Conservation (phyloP, 1,140 invertebrate genomes). For the Macrocentrus cingulum region DNA sequence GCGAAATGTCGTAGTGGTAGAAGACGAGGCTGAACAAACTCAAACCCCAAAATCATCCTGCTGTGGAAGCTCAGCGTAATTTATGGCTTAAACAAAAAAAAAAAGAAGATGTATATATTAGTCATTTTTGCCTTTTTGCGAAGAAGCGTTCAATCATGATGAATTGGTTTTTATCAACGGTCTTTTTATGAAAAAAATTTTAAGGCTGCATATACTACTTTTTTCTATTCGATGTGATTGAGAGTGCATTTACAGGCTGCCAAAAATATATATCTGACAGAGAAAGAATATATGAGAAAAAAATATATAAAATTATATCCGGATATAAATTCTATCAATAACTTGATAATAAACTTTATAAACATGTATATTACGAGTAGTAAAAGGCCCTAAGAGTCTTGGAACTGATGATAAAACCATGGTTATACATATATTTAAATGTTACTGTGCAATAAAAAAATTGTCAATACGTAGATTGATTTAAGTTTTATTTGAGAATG, state of each 20-base stretch:
- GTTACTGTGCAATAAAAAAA: slow-evolving; percentile 13
- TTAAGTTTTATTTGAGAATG: slow-evolving; percentile 23
- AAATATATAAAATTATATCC: neutral
- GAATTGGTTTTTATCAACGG: too few species aligned
- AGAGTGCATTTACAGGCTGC: too few species aligned
- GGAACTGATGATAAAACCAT: neutral
- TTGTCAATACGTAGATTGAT: slow-evolving; percentile 8
- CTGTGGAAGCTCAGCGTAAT: slow-evolving; percentile 49
- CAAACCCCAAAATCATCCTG: slow-evolving; percentile 49
- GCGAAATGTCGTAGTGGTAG: slow-evolving; percentile 66
- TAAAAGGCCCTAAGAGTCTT: neutral
- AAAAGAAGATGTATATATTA: slow-evolving; percentile 30
- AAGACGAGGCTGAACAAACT: slow-evolving; percentile 59
- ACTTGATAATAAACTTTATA: too few species aligned
- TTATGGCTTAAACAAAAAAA: slow-evolving; percentile 17
- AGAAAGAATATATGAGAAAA: neutral
- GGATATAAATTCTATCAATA: too few species aligned
- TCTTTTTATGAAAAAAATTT: neutral
- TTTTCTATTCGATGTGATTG: too few species aligned
- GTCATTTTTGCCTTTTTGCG: slow-evolving; percentile 22
- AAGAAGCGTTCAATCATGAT: neutral
- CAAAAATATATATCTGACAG: too few species aligned
- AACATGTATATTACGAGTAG: too few species aligned
- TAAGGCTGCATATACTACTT: too few species aligned
- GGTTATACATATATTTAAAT: slow-evolving; percentile 8